Evolutionary conservation across 2,888 invertebrate species (phyloP), one percentile per base, ranked within the genome.

Genomic region (Phyllotreta striolata): DNA sequence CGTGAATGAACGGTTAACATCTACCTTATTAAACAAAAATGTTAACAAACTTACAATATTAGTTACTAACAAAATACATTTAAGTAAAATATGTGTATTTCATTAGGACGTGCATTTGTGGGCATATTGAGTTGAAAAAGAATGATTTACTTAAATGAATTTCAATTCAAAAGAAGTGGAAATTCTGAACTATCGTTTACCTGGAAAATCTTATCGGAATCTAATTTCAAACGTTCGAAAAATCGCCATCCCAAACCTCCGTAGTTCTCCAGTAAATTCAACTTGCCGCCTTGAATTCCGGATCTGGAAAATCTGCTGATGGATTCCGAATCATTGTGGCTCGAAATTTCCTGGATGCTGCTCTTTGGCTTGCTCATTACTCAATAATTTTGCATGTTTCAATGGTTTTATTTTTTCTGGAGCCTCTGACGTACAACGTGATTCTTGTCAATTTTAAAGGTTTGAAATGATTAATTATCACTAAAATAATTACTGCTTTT

Each of bases 171-270:
- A 6, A 56, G n/a, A 9, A 56, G 13, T 6, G 9, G 9, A 13
- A 41, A 14, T 14, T 37, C 6, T 41, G 7, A 7, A 8, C 7
- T 51, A 14, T 46, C n/a, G 14, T 47, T 65, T 64, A 77, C 77
- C 72, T 77, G 77, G 12, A 74, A 68, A 40, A 79, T 73, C 73
- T 77, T 77, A 60, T 78, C 76, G 51, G 70, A 64, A 39, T 74
- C 67, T 24, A 62, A 52, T 6, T 68, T 69, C 41, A 77, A 58
- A 35, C 62, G 67, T 1, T 75, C 70, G 52, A 73, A 75, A 56
- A 72, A 78, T 40, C 73, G 69, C 12, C 52, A 60, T 4, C 79
- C 79, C 10, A 79, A 62, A 34, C 79, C 78, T 6, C 73, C 73
- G 66, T 72, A 72, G 9, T 66, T 60, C 6, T 46, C 52, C n/a